A percentile compares a stretch with the other conserved stretches of the same genome.
Evolutionary conservation across 2,797 vertebrate species (phyloP).

Genomic region (Garrulus glandarius): DNA sequence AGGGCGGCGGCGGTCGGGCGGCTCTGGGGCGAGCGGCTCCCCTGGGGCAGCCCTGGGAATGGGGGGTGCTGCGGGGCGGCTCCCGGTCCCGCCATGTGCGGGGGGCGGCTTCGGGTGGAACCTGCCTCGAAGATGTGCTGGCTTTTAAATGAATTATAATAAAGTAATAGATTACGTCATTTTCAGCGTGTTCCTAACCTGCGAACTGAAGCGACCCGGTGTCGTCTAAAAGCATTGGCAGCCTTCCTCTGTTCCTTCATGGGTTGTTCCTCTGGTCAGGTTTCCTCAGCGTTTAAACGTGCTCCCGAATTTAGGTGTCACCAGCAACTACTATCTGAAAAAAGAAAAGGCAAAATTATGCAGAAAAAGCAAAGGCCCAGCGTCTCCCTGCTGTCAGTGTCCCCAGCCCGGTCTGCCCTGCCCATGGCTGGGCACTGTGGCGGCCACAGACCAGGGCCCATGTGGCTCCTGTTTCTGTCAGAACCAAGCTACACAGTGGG

Average conservation of each 20-base stretch:
- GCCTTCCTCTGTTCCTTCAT: too few relatives aligned
- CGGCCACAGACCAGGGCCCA: fast-evolving
- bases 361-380: fast-evolving
- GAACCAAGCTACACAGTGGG: too few relatives aligned
- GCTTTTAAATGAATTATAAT: background rate
- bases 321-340: background rate
- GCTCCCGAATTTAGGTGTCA: background rate
- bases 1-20: background rate
- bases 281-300: fast-evolving
- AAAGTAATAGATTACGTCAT: background rate
- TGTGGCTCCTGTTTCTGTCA: fast-evolving
- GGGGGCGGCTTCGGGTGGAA: fast-evolving
- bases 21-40: too few relatives aligned
- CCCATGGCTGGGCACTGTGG: fast-evolving
- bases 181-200: background rate
- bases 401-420: background rate
- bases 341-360: fast-evolving
- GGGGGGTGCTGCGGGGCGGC: background rate
- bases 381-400: fast-evolving
- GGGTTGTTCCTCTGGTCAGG: background rate
- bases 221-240: background rate
- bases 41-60: background rate
- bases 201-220: background rate
- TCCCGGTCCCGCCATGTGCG: background rate
- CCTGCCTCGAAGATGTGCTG: fast-evolving